Evolutionary conservation across 2,113 vertebrate species (phyloP).

Genomic region (Cyprinodon brontotheroides): DNA sequence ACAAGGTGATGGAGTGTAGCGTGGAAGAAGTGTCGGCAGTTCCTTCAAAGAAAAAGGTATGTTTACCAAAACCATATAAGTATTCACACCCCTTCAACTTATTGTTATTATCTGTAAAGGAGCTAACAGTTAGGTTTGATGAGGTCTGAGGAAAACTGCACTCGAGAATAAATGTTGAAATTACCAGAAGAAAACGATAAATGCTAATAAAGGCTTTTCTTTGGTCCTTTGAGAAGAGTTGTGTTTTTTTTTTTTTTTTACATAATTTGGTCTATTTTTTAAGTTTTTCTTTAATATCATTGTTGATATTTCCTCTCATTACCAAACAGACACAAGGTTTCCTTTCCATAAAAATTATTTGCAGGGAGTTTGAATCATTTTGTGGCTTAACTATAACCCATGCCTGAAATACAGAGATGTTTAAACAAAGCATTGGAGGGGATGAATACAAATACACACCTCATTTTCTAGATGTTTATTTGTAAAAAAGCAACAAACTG

Average conservation of each 20-base stretch:
- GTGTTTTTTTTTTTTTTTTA: neutral
- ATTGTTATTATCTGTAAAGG: no score
- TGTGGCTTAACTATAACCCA: neutral
- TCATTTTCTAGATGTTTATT: neutral
- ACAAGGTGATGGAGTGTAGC: slow-evolving; percentile 87
- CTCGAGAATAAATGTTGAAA: no score
- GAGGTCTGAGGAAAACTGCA: no score
- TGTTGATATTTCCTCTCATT: neutral
- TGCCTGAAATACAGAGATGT: neutral
- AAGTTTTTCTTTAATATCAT: neutral
- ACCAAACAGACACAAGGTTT: neutral
- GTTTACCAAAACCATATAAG: neutral
- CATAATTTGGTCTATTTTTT: neutral
- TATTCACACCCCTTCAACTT: no score
- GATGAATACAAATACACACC: neutral
- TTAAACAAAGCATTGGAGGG: neutral
- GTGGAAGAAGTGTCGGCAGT: slow-evolving; percentile 88
- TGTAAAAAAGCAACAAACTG: neutral
- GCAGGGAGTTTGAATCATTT: neutral
- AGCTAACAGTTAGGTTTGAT: no score
- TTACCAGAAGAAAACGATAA: neutral
- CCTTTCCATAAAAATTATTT: neutral
- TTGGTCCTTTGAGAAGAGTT: neutral
- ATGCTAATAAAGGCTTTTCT: neutral
- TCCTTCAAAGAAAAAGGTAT: slow-evolving; percentile 85